Percentiles rank a stretch among this genome's conserved stretches.
These are phyloP conservation scores for Drosophila mimica DNA, from an alignment of 2,888 invertebrate species.

Conservation along the genomic window DNA sequence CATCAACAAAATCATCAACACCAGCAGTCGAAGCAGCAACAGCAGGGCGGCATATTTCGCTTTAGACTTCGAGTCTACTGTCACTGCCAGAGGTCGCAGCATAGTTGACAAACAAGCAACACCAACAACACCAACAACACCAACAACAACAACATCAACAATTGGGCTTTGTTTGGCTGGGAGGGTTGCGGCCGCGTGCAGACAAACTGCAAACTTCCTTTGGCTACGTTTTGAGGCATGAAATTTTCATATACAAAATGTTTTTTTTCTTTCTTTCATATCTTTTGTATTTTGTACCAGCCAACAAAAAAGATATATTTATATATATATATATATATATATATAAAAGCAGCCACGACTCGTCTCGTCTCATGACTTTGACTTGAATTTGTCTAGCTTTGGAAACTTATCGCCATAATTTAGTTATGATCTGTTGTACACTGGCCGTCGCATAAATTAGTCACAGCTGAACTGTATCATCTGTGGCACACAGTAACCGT, in stretches of 20 bases:
- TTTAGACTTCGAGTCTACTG: conserved; percentile 37
- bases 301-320: too few species aligned
- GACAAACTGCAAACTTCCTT: conserved; percentile 77
- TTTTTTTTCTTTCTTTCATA: conserved; percentile 3
- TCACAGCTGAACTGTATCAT: conserved; percentile 57
- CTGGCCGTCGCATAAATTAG: conserved; percentile 68
- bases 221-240: conserved; percentile 49
- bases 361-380: conserved; percentile 55
- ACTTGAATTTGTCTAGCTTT: conserved; percentile 69
- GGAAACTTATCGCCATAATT: conserved; percentile 64
- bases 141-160: conserved; percentile 72
- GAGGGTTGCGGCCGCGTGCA: conserved; percentile 68
- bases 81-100: conserved; percentile 58
- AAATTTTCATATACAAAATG: conserved; percentile 48
- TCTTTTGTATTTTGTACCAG: not conserved
- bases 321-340: too few species aligned
- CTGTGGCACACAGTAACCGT: conserved; percentile 37
- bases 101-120: conserved; percentile 84
- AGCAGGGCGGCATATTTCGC: conserved; percentile 43
- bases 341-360: conserved; percentile 29
- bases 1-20: conserved; percentile 79
- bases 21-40: conserved; percentile 35
- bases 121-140: conserved; percentile 67
- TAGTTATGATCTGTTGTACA: conserved; percentile 71
- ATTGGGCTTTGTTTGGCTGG: conserved; percentile 25